Percentiles rank a stretch among this genome's conserved stretches.
phyloP scores from a whole-genome alignment of 2,797 vertebrate genomes.

The Syndactyla subalaris region DNA sequence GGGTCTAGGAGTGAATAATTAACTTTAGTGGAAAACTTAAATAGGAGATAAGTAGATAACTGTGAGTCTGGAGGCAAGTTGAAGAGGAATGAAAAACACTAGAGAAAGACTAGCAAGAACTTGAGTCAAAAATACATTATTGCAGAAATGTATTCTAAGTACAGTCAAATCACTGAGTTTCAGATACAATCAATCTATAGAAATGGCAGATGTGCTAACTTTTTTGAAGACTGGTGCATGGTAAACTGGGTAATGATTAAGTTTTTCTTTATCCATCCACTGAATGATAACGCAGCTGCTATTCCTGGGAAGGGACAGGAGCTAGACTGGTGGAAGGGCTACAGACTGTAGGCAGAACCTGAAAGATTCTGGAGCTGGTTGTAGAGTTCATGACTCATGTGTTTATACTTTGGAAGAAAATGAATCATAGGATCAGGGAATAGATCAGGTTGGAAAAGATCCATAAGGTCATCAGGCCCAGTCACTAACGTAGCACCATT shows the following conservation, averaged over 20 bases:
- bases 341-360: neutral
- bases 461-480: neutral
- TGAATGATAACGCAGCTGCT: neutral
- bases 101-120: neutral
- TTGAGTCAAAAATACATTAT: neutral
- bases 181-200: neutral
- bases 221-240: neutral
- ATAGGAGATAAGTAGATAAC: neutral
- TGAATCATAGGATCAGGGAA: neutral
- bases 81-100: neutral
- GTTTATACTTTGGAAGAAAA: neutral
- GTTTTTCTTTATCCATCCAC: neutral
- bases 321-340: neutral
- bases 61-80: neutral
- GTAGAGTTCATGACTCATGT: neutral
- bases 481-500: neutral
- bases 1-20: neutral
- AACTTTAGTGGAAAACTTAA: neutral
- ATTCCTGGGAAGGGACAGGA: neutral
- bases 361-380: neutral
- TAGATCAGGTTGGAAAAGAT: neutral
- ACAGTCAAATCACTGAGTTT: neutral
- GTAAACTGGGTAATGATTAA: neutral
- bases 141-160: neutral
- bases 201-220: neutral